These are phyloP conservation scores for Pantherophis vulpinus DNA, from an alignment of 2,797 vertebrate species.

Conservation along the genomic window DNA sequence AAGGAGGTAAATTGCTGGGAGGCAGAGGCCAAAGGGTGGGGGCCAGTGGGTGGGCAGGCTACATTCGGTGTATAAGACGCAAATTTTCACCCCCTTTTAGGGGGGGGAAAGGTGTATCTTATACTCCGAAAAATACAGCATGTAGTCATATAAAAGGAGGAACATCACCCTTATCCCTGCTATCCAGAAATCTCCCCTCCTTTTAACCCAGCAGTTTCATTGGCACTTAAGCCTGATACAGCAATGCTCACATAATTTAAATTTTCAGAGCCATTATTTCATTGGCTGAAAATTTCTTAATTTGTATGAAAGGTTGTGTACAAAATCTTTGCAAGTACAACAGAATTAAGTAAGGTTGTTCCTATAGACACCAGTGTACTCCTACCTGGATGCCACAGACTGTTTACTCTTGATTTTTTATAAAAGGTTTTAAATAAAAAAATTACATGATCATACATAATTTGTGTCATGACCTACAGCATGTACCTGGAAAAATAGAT, in stretches of 20 bases:
- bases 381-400: neutral
- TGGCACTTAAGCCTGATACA: neutral
- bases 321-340: neutral
- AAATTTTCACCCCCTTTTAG: no score
- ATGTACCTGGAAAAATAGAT: neutral
- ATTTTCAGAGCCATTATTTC: neutral
- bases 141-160: neutral
- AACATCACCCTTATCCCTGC: neutral
- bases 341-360: neutral
- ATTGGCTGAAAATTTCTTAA: neutral
- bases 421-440: neutral
- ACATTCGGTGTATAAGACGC: no score
- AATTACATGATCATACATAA: neutral
- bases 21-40: no score
- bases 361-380: neutral
- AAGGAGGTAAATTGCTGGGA: no score
- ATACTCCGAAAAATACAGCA: no score
- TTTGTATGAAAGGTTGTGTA: neutral
- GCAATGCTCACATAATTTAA: neutral
- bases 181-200: neutral
- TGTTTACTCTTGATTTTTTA: neutral
- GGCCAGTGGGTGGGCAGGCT: no score
- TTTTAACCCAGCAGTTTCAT: neutral
- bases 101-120: no score
- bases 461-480: neutral